phyloP scores from a whole-genome alignment of 2,888 invertebrate genomes.

The Meliscaeva auricollis region DNA sequence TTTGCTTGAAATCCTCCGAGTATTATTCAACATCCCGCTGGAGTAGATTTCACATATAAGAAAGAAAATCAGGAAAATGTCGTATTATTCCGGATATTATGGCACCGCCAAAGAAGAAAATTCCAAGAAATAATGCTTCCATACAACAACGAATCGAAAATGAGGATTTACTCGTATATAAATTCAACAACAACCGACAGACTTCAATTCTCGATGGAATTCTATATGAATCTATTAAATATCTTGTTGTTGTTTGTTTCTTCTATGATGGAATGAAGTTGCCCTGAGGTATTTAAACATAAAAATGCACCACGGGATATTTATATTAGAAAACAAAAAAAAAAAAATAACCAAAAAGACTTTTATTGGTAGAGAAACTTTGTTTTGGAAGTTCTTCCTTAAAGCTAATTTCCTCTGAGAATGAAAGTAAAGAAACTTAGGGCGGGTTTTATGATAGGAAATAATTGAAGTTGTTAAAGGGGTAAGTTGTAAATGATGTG shows the following conservation, averaged over 20 bases:
- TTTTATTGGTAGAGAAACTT: constrained; percentile 36
- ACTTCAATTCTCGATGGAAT: constrained; percentile 61
- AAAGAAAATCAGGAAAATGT: constrained; percentile 72
- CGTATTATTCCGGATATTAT: constrained; percentile 67
- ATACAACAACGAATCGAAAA: constrained; percentile 54
- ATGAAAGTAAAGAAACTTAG: neutral
- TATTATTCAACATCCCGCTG: constrained; percentile 70
- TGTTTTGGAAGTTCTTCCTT: constrained; percentile 27
- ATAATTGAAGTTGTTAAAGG: constrained; percentile 1
- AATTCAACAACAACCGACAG: constrained; percentile 48
- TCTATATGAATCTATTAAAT: constrained; percentile 66
- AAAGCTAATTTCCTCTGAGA: constrained; percentile 38
- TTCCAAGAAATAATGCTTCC: constrained; percentile 39
- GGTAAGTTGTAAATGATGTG: neutral
- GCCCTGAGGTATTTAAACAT: constrained; percentile 53
- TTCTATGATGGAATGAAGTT: constrained; percentile 10
- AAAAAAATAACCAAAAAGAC: neutral
- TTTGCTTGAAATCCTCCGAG: constrained; percentile 61
- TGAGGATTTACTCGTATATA: constrained; percentile 68
- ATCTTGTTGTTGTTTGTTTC: constrained; percentile 37
- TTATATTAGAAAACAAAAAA: constrained; percentile 30
- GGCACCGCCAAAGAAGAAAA: constrained; percentile 30
- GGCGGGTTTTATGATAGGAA: neutral
- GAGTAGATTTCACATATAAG: constrained; percentile 62
- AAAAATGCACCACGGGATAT: constrained; percentile 63